A percentile compares a stretch with the other conserved stretches of the same genome.
Evolutionary conservation across 37 sponge, comb jelly and placozoan species (phyloP).

Genomic region (Petrosia ficiformis): DNA sequence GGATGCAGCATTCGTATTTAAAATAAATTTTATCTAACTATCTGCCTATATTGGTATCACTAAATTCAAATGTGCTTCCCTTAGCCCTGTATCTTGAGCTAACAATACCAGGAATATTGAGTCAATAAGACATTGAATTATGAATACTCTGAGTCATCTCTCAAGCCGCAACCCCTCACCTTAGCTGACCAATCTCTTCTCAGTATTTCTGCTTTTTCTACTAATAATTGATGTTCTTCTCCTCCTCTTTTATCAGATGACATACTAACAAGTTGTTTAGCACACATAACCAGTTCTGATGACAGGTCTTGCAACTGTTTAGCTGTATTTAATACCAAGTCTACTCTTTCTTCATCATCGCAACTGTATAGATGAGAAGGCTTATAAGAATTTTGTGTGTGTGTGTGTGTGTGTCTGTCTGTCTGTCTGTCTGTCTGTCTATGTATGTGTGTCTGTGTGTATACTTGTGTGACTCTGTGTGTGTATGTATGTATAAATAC

Average conservation of each 20-base stretch:
- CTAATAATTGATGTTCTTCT: constrained; percentile 20
- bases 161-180: no score
- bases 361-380: constrained; percentile 33
- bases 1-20: no score
- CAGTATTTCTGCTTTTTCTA: constrained; percentile 62
- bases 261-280: constrained; percentile 29
- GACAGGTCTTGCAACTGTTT: constrained; percentile 37
- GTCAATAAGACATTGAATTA: not conserved
- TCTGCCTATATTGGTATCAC: no score
- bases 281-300: constrained; percentile 43
- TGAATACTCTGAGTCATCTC: not conserved
- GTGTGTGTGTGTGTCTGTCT: no score
- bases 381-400: no score
- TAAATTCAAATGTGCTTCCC: not conserved
- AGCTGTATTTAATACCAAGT: constrained; percentile 38
- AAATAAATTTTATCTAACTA: no score
- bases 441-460: no score
- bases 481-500: not conserved
- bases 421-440: no score
- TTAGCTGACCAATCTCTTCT: constrained; percentile 83
- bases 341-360: constrained; percentile 26
- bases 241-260: constrained; percentile 4
- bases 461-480: no score
- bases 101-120: not conserved
- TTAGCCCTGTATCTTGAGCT: no score